Evolutionary conservation across 2,888 invertebrate species (phyloP).

Genomic region (Horisme vitalbata): DNA sequence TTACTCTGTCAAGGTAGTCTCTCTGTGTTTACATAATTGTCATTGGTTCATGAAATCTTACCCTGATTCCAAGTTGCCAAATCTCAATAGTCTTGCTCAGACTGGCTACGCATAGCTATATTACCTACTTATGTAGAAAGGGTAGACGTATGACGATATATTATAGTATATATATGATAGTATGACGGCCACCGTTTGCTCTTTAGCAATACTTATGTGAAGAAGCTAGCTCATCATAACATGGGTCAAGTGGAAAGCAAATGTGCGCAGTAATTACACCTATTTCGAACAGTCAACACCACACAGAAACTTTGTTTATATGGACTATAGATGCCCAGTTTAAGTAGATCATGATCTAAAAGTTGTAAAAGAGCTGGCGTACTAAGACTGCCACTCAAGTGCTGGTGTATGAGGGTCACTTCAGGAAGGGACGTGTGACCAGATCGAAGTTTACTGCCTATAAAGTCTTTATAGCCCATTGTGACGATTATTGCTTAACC

Average conservation of each 20-base stretch:
- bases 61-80: too few relatives aligned
- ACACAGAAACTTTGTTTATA: constrained; percentile 9
- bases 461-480: constrained; percentile 81
- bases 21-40: too few relatives aligned
- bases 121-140: too few relatives aligned
- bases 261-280: constrained; percentile 4
- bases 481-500: constrained; percentile 82
- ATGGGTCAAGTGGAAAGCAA: constrained; percentile 20
- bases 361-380: constrained; percentile 8
- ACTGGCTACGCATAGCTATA: too few relatives aligned
- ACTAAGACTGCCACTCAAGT: too few relatives aligned
- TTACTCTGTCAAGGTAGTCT: too few relatives aligned
- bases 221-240: constrained; percentile 1
- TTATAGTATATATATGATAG: too few relatives aligned
- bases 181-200: background rate
- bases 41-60: too few relatives aligned
- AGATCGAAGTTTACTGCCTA: constrained; percentile 79
- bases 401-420: background rate
- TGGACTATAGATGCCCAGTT: background rate
- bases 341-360: constrained; percentile 13
- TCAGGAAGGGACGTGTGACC: constrained; percentile 53
- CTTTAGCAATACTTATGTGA: background rate
- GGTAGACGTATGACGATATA: too few relatives aligned
- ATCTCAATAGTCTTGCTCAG: too few relatives aligned
- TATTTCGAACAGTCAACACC: constrained; percentile 5